These are phyloP conservation scores for Agrochola macilenta DNA, from an alignment of 2,888 invertebrate species.

Conservation along the genomic window DNA sequence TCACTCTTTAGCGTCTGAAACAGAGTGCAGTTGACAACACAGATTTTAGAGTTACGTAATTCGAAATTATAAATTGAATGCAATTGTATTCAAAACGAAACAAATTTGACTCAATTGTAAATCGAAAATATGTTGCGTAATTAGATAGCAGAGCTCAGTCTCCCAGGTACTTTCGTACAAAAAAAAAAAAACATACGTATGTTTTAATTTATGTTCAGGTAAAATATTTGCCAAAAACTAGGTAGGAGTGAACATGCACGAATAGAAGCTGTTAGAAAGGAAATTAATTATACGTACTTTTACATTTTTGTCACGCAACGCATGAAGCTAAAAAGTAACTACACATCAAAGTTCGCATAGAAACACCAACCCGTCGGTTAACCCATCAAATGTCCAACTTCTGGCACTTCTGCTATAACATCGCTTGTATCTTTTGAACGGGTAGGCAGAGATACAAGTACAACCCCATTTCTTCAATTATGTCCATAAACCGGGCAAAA, in stretches of 20 bases:
- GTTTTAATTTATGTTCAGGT: not conserved
- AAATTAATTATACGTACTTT: conserved; percentile 39
- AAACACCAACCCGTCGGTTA: conserved; percentile 1
- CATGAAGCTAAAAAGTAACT: conserved; percentile 5
- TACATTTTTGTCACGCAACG: conserved; percentile 42
- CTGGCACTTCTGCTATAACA: not conserved
- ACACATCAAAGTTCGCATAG: conserved; percentile 19
- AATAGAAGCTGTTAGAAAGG: conserved; percentile 24
- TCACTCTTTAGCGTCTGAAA: no score
- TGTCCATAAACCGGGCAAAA: not conserved
- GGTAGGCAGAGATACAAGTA: no score
- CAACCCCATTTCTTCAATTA: not conserved
- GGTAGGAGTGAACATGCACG: not conserved
- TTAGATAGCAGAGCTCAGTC: no score
- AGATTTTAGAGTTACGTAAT: no score
- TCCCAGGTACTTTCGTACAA: no score
- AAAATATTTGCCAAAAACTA: not conserved
- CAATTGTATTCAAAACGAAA: no score
- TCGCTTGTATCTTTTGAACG: no score
- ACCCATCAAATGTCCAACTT: no score
- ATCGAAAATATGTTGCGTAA: no score
- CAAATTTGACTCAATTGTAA: no score
- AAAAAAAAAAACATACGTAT: not conserved
- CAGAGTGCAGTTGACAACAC: no score
- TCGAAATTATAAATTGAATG: no score